Conservation (phyloP, 2,888 invertebrate genomes). For the Amphipoea lucens region DNA sequence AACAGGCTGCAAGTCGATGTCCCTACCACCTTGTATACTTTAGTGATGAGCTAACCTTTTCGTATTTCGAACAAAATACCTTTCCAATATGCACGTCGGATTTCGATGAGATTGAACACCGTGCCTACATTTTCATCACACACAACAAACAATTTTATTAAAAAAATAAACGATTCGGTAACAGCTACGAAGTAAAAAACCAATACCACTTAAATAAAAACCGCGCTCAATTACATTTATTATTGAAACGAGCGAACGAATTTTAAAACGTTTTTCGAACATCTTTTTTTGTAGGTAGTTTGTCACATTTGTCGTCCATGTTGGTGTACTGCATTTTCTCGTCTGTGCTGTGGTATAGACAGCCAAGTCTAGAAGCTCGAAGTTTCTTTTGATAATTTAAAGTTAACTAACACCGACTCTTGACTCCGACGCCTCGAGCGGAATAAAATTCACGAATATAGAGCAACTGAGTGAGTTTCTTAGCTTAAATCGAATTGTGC, state of each 20-base stretch:
- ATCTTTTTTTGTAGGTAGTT: neutral
- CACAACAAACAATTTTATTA: conserved; percentile 4
- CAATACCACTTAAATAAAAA: conserved; percentile 33
- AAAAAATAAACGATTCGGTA: neutral
- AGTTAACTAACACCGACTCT: conserved; percentile 49
- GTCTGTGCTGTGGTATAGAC: conserved; percentile 26
- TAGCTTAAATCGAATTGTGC: conserved; percentile 46
- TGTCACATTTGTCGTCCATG: neutral
- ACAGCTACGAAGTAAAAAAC: neutral
- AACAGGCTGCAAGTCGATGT: neutral
- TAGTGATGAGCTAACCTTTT: neutral
- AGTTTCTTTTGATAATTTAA: conserved; percentile 64
- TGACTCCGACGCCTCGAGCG: conserved; percentile 18
- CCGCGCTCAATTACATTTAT: conserved; percentile 34
- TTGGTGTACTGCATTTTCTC: conserved; percentile 9
- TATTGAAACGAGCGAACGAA: conserved; percentile 38
- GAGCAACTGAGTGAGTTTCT: conserved; percentile 43
- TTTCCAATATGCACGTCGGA: neutral
- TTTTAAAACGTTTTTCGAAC: conserved; percentile 6
- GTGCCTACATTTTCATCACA: neutral
- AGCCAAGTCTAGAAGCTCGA: conserved; percentile 15
- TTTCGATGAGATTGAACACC: neutral
- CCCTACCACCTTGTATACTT: neutral
- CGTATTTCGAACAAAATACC: neutral
- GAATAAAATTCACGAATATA: conserved; percentile 54